Evolutionary conservation across 2,797 vertebrate genomes (phyloP), one percentile per base, ranked within the genome.

Genomic region (Dryobates pubescens): DNA sequence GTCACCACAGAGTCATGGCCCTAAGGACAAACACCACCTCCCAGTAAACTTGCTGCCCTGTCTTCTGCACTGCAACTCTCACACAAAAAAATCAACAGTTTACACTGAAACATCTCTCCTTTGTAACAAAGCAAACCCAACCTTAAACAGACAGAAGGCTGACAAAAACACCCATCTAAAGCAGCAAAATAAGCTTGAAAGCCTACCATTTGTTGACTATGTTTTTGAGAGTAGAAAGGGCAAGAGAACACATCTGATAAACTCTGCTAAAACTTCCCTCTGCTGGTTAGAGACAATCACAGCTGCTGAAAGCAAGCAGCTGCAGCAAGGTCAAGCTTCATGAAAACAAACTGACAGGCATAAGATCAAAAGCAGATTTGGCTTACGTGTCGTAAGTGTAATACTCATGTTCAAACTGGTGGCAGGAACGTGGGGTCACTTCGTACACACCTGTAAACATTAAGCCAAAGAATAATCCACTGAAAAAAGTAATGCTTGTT

Each of bases 371-470:
- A 65, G 0, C 27, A 76, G 70, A 67, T n/a, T n/a, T 17, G 58
- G 13, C 59, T 98, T 98, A 99, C 99, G 99, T 99, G 96, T 99
- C 99, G 0, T 99, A 99, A 65, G 98, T 99, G 96, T 99, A 99
- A 97, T 98, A 99, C 2, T 99, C 98, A 70, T 99, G 99, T 34
- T 99, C 99, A 88, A 99, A 99, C 92, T 99, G 99, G 97, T 99
- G 99, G 97, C 99, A 99, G 96, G 99, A 99, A 74, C 99, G 99
- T 15, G 99, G 99, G 65, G 99, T 99, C 96, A 99, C 99, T 97
- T 99, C 99, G 96, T 99, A 99, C 84, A 99, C 98, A 92, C 99
- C 99, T 99, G 82, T 10, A 87, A 82, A 90, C 62, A 77, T 72
- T 4, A 95, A 93, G 79, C 15, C 65, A 94, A 47, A 94, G 54